Percentiles rank a stretch among this genome's conserved stretches.
These are phyloP conservation scores for Etheostoma spectabile DNA, from an alignment of 2,113 vertebrate genomes.

Conservation along the genomic window DNA sequence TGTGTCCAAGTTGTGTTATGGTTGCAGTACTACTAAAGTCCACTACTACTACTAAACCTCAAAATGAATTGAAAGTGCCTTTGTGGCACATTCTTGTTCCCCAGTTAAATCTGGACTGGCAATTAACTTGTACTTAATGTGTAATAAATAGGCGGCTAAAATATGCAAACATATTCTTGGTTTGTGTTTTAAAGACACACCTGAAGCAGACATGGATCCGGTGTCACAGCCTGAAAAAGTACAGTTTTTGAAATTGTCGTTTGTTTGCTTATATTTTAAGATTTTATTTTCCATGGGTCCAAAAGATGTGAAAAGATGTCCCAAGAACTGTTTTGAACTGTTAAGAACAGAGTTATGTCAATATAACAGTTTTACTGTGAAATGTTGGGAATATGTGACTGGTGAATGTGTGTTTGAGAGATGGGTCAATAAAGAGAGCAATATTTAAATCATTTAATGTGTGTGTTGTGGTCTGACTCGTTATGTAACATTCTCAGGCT, in stretches of 20 bases:
- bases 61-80: neutral
- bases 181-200: neutral
- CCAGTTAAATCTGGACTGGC: neutral
- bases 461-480: neutral
- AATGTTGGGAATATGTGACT: neutral
- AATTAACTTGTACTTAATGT: neutral
- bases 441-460: neutral
- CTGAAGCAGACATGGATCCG: neutral
- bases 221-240: neutral
- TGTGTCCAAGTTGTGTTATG: neutral
- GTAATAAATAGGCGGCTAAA: neutral
- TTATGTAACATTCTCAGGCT: too few species aligned
- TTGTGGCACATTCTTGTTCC: neutral
- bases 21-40: neutral
- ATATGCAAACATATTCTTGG: neutral
- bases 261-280: conserved; percentile 22
- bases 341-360: conserved; percentile 11
- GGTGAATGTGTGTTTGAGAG: conserved; percentile 10
- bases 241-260: conserved; percentile 9
- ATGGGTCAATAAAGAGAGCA: conserved; percentile 58
- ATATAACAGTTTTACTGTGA: conserved; percentile 44
- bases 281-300: conserved; percentile 14
- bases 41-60: too few species aligned
- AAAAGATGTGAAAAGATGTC: conserved; percentile 56
- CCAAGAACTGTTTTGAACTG: neutral